These are phyloP conservation scores for Saguinus midas DNA, from an alignment of 2,113 vertebrate species.

Conservation along the genomic window DNA sequence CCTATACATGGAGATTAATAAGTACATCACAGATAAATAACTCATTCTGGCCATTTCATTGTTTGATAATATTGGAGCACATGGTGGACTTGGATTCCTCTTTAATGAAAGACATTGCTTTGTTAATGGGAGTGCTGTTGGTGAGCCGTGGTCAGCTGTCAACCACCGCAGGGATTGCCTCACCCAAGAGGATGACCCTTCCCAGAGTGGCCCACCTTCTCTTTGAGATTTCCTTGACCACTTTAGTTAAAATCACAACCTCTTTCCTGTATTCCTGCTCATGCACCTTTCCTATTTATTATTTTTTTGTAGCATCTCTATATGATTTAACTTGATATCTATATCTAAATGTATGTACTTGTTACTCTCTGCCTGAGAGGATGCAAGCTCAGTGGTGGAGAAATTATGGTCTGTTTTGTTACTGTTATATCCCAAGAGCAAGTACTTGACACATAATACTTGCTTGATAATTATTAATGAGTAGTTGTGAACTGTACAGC, in stretches of 20 bases:
- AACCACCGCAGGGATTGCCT: background rate
- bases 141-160: background rate
- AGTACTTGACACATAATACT: background rate
- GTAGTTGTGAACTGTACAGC: background rate
- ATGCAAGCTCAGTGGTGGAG: background rate
- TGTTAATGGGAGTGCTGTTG: background rate
- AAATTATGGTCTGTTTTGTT: background rate
- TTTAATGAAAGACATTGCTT: background rate
- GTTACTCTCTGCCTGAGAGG: background rate
- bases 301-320: background rate
- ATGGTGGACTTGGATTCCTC: background rate
- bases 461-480: background rate
- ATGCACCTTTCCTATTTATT: fast-evolving
- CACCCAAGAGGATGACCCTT: background rate
- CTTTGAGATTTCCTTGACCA: background rate
- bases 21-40: background rate
- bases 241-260: background rate
- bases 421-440: background rate
- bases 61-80: background rate
- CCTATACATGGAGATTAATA: background rate
- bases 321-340: background rate
- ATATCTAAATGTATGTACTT: background rate
- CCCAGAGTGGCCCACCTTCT: background rate
- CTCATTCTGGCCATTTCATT: background rate
- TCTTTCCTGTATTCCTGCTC: background rate